A percentile compares a stretch with the other conserved stretches of the same genome.
These are phyloP conservation scores for Pyrrhosoma nymphula DNA, from an alignment of 2,888 invertebrate species.

Conservation along the genomic window DNA sequence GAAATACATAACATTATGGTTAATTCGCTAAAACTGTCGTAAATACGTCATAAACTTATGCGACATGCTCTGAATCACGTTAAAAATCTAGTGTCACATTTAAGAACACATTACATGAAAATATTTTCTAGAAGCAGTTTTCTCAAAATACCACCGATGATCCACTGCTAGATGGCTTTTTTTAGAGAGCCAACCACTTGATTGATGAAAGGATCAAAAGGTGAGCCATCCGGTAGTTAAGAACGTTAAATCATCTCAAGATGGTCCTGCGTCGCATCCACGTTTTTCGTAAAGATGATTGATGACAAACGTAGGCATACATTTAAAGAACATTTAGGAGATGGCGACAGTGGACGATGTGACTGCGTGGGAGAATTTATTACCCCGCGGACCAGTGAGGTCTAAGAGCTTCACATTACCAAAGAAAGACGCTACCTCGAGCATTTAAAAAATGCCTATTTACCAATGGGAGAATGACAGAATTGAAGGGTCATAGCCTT, in stretches of 20 bases:
- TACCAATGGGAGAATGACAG: no score
- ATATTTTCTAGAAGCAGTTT: neutral
- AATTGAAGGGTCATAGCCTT: no score
- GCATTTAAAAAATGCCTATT: no score
- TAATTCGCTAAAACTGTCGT: no score
- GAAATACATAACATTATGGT: no score
- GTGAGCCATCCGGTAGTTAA: neutral
- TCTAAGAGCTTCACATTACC: no score
- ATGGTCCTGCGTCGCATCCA: neutral
- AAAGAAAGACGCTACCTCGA: no score
- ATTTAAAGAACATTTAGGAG: neutral
- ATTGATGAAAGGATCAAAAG: neutral
- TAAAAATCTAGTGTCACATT: neutral
- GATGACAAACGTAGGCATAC: neutral
- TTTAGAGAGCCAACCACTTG: neutral
- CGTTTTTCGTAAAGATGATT: neutral
- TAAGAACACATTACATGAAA: neutral
- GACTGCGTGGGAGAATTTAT: neutral
- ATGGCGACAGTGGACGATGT: neutral
- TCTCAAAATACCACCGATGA: neutral
- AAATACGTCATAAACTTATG: neutral
- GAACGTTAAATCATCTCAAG: no score
- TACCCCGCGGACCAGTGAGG: neutral
- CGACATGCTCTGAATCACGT: neutral
- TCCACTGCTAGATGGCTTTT: neutral